Percentiles rank a stretch among this genome's conserved stretches.
phyloP scores from a whole-genome alignment of 2,888 invertebrate genomes.

The Cataglyphis cursor region DNA sequence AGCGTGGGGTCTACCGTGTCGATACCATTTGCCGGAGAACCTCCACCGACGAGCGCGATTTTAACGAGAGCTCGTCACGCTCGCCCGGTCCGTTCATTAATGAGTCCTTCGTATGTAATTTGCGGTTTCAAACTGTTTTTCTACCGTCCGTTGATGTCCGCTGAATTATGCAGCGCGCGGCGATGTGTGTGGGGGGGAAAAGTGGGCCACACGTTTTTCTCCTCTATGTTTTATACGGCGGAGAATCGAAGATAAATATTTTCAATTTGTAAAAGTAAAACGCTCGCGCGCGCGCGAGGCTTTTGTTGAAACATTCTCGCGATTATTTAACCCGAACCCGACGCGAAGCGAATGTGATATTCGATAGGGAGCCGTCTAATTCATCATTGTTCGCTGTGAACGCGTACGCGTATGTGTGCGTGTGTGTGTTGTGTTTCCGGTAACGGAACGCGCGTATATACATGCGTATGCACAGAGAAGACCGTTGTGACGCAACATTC shows the following conservation, averaged over 20 bases:
- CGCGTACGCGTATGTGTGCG: background rate
- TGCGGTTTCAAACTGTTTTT: conserved; percentile 54
- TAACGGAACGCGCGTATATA: background rate
- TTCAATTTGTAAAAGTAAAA: conserved; percentile 39
- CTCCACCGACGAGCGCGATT: conserved; percentile 8
- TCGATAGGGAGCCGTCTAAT: conserved; percentile 26
- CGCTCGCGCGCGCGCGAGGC: background rate
- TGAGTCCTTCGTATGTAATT: conserved; percentile 54
- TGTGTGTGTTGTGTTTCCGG: background rate
- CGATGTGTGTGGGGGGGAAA: conserved; percentile 4
- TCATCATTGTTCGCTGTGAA: background rate
- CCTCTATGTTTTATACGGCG: conserved; percentile 8
- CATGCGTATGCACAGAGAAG: background rate
- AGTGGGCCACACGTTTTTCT: background rate
- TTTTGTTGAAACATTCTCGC: conserved; percentile 26
- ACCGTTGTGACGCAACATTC: conserved; percentile 36
- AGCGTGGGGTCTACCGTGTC: conserved; percentile 17
- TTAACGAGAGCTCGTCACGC: conserved; percentile 57
- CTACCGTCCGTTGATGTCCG: conserved; percentile 23
- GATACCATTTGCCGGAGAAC: conserved; percentile 21
- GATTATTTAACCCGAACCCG: conserved; percentile 25
- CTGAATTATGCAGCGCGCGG: conserved; percentile 41
- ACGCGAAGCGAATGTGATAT: conserved; percentile 35
- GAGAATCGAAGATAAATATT: conserved; percentile 49
- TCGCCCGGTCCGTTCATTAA: conserved; percentile 42